Base-by-base conservation (phyloP, 2,797 vertebrate species). In the Anableps anableps region DNA sequence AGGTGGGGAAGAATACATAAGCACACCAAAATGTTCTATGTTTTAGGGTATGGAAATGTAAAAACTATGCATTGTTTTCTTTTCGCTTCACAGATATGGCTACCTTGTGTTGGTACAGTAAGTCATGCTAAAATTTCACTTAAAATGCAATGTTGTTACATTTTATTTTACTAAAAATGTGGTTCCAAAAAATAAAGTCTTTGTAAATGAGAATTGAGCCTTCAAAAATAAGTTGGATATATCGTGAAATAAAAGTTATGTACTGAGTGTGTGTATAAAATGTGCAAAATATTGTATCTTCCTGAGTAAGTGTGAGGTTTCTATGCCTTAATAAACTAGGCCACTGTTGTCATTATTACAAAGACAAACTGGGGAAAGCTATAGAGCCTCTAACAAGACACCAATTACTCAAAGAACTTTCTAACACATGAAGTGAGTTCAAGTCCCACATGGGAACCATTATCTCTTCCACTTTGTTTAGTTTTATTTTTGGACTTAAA, bases 361-460 rank as follows among this genome's bases (percentile, higher is more conserved):
- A 50, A 66, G 58, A 50, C 75, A 66, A 76, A 64, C 60, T 50
- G 13, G 21, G 45, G 21, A 51, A 66, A 62, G 34, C 47, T 38
- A 66, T 62, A 64, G 17, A 76, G 45, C 45, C 45, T 50, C 75
- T 64, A 76, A 64, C 38, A 64, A 75, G 38, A 75, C 53, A 77
- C 43, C 43, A 77, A 76, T 76, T 64, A 76, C 75, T 76, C 74
- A 76, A 14, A 34, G 58, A 58, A 58, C 74, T 48, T 76, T 64
- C 11, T 34, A 76, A 76, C 74, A 75, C n/a, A 29, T 60, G 38
- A 75, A 45, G 38, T 21, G 38, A 75, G 53, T 75, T 60, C 53
- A 62, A 31, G 48, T 55, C 51, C 73, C 73, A 74, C 62, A 36
- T 51, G 51, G 73, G 51, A 17, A 60, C 74, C 74, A 60, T 75